A percentile compares a stretch with the other conserved stretches of the same genome.
Conservation (phyloP, 2,888 invertebrate species). For the Opisthograptis luteolata region DNA sequence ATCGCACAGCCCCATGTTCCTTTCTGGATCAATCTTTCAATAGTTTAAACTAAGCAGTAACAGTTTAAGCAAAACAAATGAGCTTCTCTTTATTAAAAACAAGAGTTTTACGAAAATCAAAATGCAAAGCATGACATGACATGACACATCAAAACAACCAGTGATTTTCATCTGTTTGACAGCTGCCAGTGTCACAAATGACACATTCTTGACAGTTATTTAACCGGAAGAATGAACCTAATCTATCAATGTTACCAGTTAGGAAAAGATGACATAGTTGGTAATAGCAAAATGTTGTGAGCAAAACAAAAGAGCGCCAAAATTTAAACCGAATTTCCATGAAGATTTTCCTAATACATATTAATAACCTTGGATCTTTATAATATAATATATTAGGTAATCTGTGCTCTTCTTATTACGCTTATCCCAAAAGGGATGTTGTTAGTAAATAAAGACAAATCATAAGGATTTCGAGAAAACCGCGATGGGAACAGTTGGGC, state of each 20-base stretch:
- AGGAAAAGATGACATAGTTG: too few relatives aligned
- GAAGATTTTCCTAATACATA: too few relatives aligned
- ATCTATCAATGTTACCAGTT: constrained; percentile 10
- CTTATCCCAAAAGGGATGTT: too few relatives aligned
- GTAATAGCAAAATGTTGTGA: too few relatives aligned
- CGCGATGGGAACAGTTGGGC: too few relatives aligned
- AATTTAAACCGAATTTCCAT: too few relatives aligned
- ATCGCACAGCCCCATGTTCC: constrained; percentile 72
- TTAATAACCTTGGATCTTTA: too few relatives aligned
- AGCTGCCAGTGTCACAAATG: constrained; percentile 41
- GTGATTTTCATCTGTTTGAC: constrained; percentile 33
- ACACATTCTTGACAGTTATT: constrained; percentile 21
- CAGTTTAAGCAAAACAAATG: not conserved
- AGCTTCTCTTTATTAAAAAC: constrained; percentile 5
- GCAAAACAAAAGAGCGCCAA: not conserved
- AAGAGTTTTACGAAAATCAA: constrained; percentile 16
- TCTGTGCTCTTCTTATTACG: too few relatives aligned
- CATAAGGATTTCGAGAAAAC: too few relatives aligned
- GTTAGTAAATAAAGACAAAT: too few relatives aligned
- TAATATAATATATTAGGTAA: too few relatives aligned
- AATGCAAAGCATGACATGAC: constrained; percentile 21
- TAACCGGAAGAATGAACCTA: constrained; percentile 40
- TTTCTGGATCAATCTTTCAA: constrained; percentile 22
- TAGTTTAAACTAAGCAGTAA: not conserved
- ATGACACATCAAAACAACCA: too few relatives aligned